Conservation (phyloP, 2,797 vertebrate species). For the Melanogrammus aeglefinus region DNA sequence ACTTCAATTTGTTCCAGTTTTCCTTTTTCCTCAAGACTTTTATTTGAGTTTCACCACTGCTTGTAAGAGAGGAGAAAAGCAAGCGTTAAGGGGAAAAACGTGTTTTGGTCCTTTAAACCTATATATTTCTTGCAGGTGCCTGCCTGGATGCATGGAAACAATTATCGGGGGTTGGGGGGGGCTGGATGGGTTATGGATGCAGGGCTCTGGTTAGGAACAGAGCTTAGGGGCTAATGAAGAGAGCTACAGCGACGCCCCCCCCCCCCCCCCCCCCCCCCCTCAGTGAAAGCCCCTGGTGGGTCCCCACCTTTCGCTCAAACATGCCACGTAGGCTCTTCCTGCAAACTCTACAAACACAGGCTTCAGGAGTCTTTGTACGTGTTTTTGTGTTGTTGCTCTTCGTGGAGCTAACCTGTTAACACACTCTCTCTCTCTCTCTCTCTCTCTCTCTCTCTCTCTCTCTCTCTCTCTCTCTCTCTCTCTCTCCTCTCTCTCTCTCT, state of each 20-base stretch:
- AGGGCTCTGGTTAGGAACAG: slow-evolving; percentile 8
- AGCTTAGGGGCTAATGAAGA: slow-evolving; percentile 49
- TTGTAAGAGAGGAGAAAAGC: neutral
- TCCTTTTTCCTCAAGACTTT: neutral
- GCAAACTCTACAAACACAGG: slow-evolving; percentile 25
- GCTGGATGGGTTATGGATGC: slow-evolving; percentile 31
- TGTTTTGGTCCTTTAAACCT: no score
- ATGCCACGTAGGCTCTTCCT: slow-evolving; percentile 56
- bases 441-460: no score
- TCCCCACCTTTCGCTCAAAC: slow-evolving; percentile 9
- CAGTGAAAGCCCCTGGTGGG: neutral
- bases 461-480: no score
- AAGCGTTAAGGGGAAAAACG: no score
- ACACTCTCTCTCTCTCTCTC: no score
- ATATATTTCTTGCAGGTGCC: no score
- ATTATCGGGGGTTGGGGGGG: slow-evolving; percentile 15
- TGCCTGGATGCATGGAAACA: slow-evolving; percentile 25
- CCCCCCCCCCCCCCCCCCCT: neutral
- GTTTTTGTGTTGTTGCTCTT: neutral
- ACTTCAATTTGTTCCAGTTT: neutral
- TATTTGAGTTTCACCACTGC: neutral
- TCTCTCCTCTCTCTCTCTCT: no score
- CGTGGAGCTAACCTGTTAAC: no score
- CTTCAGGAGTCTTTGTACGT: neutral
- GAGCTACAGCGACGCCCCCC: slow-evolving; percentile 23